Conservation (phyloP, 1,140 invertebrate genomes). For the Armadillidium nasatum region DNA sequence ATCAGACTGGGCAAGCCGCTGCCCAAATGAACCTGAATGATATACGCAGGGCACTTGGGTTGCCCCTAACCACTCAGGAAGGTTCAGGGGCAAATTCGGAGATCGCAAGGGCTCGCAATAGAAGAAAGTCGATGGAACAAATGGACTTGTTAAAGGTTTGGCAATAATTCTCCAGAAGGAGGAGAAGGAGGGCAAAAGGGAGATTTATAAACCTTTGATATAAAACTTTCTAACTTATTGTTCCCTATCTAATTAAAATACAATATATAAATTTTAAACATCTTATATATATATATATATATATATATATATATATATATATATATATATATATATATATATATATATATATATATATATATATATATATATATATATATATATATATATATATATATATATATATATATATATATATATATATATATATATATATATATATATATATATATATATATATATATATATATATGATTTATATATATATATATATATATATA, state of each 20-base stretch:
- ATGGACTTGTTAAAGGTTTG: constrained; percentile 85
- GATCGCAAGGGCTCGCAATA: constrained; percentile 44
- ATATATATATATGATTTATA: no score
- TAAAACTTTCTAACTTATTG: no score
- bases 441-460: no score
- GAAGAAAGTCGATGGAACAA: constrained; percentile 92
- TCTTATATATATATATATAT: no score
- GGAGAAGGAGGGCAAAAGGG: no score
- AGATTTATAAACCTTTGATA: no score
- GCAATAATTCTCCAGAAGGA: constrained; percentile 21
- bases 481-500: no score
- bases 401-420: neutral
- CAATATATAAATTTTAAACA: no score
- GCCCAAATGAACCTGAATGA: constrained; percentile 30
- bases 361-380: no score
- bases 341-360: neutral
- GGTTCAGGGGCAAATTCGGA: constrained; percentile 37
- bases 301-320: no score
- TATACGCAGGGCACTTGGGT: constrained; percentile 25
- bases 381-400: no score
- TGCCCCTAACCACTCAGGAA: constrained; percentile 42
- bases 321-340: neutral
- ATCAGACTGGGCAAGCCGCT: constrained; percentile 26
- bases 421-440: neutral
- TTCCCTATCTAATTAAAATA: no score